Evolutionary conservation across 2,888 invertebrate species (phyloP), one percentile per base, ranked within the genome.

Genomic region (Drosophila trichaetosa): DNA sequence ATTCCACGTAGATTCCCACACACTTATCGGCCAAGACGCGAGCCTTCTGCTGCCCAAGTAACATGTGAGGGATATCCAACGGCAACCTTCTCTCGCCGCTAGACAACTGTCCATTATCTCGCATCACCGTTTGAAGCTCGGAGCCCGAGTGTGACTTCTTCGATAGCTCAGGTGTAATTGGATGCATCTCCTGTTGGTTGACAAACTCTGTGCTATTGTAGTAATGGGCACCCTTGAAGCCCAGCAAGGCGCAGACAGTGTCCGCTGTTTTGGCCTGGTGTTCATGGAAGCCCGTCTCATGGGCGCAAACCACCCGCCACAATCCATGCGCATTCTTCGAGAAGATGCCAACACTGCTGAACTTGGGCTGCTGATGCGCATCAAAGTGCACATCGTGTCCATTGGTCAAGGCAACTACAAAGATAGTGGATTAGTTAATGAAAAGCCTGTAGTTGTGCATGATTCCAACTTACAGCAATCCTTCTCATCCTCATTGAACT

Each of bases 401-500:
- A 92, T 96, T 94, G 1, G 96, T 95, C 61, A 97, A 91, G 13
- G 96, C 94, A 92, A 95, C 97, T 97, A 83, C 64, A n/a, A 31
- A 11, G 2, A 4, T 10, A 16, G 2, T 4, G 3, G 4, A 16
- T 13, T 27, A 34, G 4, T 34, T 18, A 18, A 31, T 10, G 34
- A 7, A 6, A 8, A 3, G 5, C 1, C 0, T 4, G 3, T 0
- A 4, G 0, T 5, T 4, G 2, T 3, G 18, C 1, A 10, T 0
- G 24, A 11, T 8, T 29, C 80, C 96, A 31, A 83, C 96, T 95
- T 93, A 97, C 97, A 95, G 91, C 97, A 97, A 91, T 97, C 95
- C 59, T 94, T 89, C 94, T 97, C 97, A 90, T 97, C 97, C 93
- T 97, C 97, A 33, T 95, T 94, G 76, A 94, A 92, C 24, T 93